Evolutionary conservation across 2,113 vertebrate species (phyloP).

Genomic region (Notarius lentiginosus): DNA sequence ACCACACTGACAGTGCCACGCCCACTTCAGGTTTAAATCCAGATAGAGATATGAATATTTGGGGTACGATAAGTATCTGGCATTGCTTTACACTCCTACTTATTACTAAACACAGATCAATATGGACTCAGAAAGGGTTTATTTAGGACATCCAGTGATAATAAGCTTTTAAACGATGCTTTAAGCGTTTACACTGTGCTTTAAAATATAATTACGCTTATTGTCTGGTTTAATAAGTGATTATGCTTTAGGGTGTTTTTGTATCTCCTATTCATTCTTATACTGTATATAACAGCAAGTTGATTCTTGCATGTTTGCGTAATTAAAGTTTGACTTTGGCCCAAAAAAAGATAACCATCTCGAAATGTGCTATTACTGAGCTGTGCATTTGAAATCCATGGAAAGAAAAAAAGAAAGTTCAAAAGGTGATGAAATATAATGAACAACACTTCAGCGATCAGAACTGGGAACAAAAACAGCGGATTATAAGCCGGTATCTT

Average conservation of each 20-base stretch:
- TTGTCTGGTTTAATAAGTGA: not conserved
- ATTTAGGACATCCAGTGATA: not conserved
- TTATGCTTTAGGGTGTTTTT: not conserved
- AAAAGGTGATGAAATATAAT: conserved; percentile 1
- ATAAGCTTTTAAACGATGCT: not conserved
- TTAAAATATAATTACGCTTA: not conserved
- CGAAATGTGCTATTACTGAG: conserved; percentile 20
- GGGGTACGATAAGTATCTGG: not conserved
- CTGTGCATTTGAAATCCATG: not conserved
- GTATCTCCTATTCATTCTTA: not conserved
- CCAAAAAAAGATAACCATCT: conserved; percentile 21
- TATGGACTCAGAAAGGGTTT: not conserved
- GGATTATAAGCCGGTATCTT: not conserved
- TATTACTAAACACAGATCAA: not conserved
- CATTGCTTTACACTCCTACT: not conserved
- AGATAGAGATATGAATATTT: not conserved
- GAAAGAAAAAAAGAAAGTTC: not conserved
- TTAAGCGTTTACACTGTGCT: too few species aligned
- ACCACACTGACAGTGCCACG: not conserved
- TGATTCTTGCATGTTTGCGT: not conserved
- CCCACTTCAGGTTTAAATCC: not conserved
- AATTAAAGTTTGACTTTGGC: conserved; percentile 22
- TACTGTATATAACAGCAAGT: not conserved
- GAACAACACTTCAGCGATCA: not conserved
- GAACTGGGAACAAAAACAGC: not conserved